A percentile compares a stretch with the other conserved stretches of the same genome.
These are phyloP conservation scores for Limnodromus scolopaceus DNA, from an alignment of 2,797 vertebrate species.

Conservation along the genomic window DNA sequence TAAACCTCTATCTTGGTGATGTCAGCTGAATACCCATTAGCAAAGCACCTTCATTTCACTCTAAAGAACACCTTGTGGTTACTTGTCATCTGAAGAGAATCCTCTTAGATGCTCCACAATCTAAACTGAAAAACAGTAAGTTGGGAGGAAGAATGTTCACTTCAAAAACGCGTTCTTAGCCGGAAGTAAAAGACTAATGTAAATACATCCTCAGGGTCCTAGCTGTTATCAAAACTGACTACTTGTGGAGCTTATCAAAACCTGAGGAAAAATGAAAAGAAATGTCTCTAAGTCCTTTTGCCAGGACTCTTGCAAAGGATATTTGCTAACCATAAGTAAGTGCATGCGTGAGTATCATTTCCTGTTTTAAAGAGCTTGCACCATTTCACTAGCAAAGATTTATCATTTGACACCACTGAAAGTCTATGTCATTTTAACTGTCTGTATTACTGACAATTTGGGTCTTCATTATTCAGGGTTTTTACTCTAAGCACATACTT, in stretches of 20 bases:
- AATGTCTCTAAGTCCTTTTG: not conserved
- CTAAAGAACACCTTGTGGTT: not conserved
- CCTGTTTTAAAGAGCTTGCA: not conserved
- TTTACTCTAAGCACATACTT: not conserved
- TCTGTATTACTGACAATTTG: not conserved
- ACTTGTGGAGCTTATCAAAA: not conserved
- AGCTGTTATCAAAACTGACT: not conserved
- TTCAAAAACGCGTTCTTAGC: not conserved
- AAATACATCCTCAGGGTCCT: not conserved
- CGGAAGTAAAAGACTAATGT: not conserved
- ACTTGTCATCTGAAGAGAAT: not conserved
- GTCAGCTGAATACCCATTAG: not conserved
- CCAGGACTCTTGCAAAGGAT: not conserved
- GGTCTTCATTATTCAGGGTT: not conserved
- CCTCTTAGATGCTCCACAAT: not conserved
- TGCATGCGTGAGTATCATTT: not conserved
- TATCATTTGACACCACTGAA: not conserved
- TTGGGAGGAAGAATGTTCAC: not conserved
- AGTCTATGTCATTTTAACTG: not conserved
- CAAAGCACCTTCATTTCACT: not conserved
- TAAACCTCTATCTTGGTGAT: not conserved
- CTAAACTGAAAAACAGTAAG: not conserved
- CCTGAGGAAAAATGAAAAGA: accelerated
- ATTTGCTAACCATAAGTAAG: not conserved
- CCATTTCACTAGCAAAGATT: not conserved